Conservation (phyloP, 2,888 invertebrate genomes). For the Chloroclystis v-ata region DNA sequence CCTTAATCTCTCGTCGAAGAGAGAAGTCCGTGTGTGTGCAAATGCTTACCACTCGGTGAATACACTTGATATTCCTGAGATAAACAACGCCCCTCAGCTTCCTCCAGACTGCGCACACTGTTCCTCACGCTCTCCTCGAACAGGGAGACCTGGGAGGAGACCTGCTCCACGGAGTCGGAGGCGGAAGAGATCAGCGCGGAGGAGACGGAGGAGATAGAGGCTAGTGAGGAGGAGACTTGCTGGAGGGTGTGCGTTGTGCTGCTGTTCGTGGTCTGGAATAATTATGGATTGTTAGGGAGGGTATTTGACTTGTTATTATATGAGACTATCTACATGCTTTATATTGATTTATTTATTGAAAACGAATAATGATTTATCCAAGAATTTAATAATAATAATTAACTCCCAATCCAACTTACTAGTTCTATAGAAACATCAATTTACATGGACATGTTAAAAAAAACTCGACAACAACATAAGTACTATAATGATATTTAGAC, state of each 20-base stretch:
- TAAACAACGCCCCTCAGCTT: conserved; percentile 48
- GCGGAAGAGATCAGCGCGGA: neutral
- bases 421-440: too few relatives aligned
- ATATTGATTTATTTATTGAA: too few relatives aligned
- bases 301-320: neutral
- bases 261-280: conserved; percentile 35
- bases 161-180: neutral
- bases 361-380: too few relatives aligned
- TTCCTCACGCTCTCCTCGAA: conserved; percentile 24
- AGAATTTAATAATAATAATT: too few relatives aligned
- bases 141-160: conserved; percentile 11
- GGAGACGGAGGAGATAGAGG: neutral
- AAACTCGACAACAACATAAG: too few relatives aligned
- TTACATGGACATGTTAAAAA: too few relatives aligned
- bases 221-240: conserved; percentile 3
- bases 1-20: too few relatives aligned
- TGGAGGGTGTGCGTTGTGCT: conserved; percentile 14
- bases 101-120: conserved; percentile 29
- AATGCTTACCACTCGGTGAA: conserved; percentile 57
- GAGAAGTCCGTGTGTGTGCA: too few relatives aligned
- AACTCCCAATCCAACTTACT: too few relatives aligned
- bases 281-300: too few relatives aligned
- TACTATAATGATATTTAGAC: too few relatives aligned
- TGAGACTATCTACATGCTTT: too few relatives aligned
- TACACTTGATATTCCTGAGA: conserved; percentile 55